A percentile compares a stretch with the other conserved stretches of the same genome.
These are phyloP conservation scores for Neodon shergylaensis DNA, from an alignment of 2,113 vertebrate genomes.

Conservation along the genomic window DNA sequence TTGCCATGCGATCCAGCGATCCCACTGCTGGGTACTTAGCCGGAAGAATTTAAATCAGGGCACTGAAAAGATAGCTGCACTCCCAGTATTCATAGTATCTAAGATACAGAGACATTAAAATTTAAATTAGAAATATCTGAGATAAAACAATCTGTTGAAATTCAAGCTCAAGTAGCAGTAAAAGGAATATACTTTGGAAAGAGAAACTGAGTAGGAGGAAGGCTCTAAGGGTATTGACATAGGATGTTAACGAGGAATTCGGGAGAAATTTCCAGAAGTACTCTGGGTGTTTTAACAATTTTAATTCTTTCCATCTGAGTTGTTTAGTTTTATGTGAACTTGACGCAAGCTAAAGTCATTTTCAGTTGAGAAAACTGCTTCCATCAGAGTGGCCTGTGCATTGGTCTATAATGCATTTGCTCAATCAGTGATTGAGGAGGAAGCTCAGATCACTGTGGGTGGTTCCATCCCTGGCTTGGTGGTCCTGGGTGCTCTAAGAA, in stretches of 20 bases:
- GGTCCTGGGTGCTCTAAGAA: not conserved
- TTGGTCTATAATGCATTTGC: not conserved
- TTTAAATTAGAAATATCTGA: constrained; percentile 30
- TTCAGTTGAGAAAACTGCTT: not conserved
- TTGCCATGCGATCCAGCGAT: not conserved
- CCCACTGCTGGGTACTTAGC: not conserved
- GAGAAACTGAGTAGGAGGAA: not conserved
- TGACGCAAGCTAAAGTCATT: not conserved
- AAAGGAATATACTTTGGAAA: not conserved
- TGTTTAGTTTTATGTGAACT: not conserved
- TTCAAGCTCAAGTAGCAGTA: not conserved
- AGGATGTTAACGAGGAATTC: not conserved
- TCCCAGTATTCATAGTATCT: not conserved
- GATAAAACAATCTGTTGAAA: constrained; percentile 46
- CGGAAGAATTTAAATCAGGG: not conserved
- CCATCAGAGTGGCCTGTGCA: not conserved
- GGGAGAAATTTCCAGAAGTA: not conserved
- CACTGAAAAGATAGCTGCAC: not conserved
- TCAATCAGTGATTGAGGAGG: not conserved
- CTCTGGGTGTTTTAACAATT: not conserved
- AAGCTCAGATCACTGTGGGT: not conserved
- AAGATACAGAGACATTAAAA: not conserved
- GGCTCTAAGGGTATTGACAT: not conserved
- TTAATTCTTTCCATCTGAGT: not conserved
- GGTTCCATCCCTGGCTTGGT: not conserved